Evolutionary conservation across 2,888 invertebrate genomes (phyloP).

Genomic region (Cheilosia vulpina): DNA sequence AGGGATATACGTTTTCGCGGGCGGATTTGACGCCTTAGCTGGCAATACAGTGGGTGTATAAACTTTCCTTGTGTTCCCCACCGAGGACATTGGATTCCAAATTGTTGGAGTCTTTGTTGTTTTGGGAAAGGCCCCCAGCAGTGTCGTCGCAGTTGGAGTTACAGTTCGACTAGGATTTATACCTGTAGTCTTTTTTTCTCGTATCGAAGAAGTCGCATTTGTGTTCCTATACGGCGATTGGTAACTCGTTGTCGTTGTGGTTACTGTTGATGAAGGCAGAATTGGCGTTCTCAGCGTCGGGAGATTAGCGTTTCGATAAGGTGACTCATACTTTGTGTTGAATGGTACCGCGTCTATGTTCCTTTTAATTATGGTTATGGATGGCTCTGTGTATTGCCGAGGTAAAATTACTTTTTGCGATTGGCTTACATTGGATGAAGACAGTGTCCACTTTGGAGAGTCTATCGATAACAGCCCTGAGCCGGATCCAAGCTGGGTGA

Average conservation of each 20-base stretch:
- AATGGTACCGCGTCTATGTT: constrained; percentile 44
- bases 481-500: not conserved
- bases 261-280: constrained; percentile 12
- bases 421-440: constrained; percentile 1
- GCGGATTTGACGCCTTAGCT: constrained; percentile 14
- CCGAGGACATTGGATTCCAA: constrained; percentile 51
- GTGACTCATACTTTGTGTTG: constrained; percentile 54
- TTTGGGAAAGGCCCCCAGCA: constrained; percentile 5
- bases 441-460: constrained; percentile 29
- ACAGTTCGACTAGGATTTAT: not conserved
- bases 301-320: constrained; percentile 40
- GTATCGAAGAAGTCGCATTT: constrained; percentile 24
- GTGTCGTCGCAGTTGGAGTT: constrained; percentile 3
- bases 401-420: constrained; percentile 16
- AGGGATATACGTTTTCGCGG: not conserved
- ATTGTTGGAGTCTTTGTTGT: constrained; percentile 7
- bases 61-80: constrained; percentile 28
- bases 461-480: not conserved
- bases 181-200: constrained; percentile 36
- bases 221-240: constrained; percentile 56
- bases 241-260: constrained; percentile 40
- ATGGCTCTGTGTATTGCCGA: constrained; percentile 49
- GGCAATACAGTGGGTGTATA: constrained; percentile 15
- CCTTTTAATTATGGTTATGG: constrained; percentile 16
- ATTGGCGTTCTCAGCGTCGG: not conserved